phyloP scores from a whole-genome alignment of 2,797 vertebrate species.

The Heliangelus exortis region DNA sequence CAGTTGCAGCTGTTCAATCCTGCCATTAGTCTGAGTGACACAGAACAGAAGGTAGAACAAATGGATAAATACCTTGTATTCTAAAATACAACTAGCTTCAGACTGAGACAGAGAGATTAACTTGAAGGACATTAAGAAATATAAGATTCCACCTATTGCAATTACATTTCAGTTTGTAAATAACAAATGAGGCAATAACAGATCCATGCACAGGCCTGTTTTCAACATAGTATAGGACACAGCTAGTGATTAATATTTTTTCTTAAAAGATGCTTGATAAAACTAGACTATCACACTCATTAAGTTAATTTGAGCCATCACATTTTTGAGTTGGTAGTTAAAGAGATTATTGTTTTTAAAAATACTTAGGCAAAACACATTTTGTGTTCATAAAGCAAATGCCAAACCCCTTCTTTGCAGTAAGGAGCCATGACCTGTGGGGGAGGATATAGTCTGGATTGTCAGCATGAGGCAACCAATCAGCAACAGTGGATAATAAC shows the following conservation, averaged over 20 bases:
- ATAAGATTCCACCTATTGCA: not conserved
- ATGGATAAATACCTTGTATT: constrained; percentile 16
- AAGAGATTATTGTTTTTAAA: not conserved
- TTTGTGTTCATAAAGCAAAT: not conserved
- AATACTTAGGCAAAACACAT: not conserved
- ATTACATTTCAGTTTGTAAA: constrained; percentile 3
- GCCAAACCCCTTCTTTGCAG: not conserved
- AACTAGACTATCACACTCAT: not conserved
- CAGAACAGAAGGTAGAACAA: constrained; percentile 49
- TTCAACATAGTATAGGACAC: not conserved
- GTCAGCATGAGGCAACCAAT: not conserved
- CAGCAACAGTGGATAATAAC: not conserved
- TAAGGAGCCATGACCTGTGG: not conserved
- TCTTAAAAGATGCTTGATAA: not conserved
- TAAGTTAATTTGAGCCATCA: not conserved
- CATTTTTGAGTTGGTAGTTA: not conserved
- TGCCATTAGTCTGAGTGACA: constrained; percentile 27
- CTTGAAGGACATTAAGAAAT: constrained; percentile 14
- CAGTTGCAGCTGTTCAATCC: not conserved
- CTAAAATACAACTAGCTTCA: not conserved
- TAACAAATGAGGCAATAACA: not conserved
- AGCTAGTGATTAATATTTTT: not conserved
- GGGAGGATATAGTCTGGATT: not conserved
- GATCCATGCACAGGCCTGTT: not conserved
- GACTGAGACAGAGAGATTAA: not conserved